Evolutionary conservation across 53 echinoderm and acorn worm genomes (phyloP).

Genomic region (Mesocentrotus franciscanus): DNA sequence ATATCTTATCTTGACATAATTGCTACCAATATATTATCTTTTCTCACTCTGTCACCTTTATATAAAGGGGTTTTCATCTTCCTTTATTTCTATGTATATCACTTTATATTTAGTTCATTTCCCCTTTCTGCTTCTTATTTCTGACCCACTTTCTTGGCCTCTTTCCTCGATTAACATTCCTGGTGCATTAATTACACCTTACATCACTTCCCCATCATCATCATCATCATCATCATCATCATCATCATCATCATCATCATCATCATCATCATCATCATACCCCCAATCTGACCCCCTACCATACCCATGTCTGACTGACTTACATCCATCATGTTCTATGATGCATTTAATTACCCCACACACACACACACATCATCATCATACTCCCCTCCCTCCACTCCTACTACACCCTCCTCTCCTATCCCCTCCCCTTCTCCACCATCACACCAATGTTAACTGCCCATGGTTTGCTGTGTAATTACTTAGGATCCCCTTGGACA

Average conservation of each 20-base stretch:
- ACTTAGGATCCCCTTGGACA: background rate
- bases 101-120: background rate
- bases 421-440: too few species aligned
- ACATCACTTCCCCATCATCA: too few species aligned
- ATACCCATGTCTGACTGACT: background rate
- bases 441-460: constrained; percentile 4
- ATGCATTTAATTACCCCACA: background rate
- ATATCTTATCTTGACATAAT: background rate
- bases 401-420: background rate
- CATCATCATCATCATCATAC: background rate
- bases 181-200: too few species aligned
- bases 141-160: too few species aligned
- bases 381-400: background rate
- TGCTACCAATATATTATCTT: background rate
- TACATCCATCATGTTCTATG: background rate
- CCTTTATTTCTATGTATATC: background rate
- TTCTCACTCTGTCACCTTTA: background rate
- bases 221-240: too few species aligned
- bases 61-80: background rate
- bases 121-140: too few species aligned
- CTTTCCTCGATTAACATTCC: too few species aligned
- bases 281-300: background rate
- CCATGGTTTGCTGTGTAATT: constrained; percentile 29
- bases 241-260: too few species aligned
- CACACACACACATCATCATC: background rate